phyloP scores from a whole-genome alignment of 2,113 vertebrate genomes.

The Pholis gunnellus region DNA sequence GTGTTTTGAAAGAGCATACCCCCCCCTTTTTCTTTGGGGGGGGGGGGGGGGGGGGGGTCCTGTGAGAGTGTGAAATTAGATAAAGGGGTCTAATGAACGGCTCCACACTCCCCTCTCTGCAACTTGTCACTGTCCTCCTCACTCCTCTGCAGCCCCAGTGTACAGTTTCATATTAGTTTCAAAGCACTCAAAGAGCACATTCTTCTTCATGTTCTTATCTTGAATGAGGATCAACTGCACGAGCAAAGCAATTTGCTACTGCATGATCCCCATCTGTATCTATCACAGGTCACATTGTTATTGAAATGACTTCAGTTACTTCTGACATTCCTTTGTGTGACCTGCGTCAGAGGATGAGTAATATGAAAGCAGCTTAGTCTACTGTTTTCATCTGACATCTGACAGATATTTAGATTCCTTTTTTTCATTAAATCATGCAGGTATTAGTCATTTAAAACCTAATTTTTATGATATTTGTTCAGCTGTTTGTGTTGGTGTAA shows the following conservation, averaged over 20 bases:
- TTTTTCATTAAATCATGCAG: constrained; percentile 13
- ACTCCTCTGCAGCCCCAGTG: constrained; percentile 38
- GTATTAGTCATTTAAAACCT: background rate
- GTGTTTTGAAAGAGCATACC: constrained; percentile 29
- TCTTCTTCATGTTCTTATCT: constrained; percentile 50
- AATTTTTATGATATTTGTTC: background rate
- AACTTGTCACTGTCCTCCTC: constrained; percentile 70
- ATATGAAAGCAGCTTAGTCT: background rate
- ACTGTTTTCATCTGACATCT: background rate
- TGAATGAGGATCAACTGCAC: constrained; percentile 20
- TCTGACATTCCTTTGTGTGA: constrained; percentile 21
- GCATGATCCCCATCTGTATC: constrained; percentile 17
- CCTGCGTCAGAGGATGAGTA: constrained; percentile 2
- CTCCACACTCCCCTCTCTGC: constrained; percentile 41
- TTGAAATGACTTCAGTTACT: constrained; percentile 43
- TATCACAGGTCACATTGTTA: constrained; percentile 34
- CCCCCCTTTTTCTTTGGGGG: too few species aligned
- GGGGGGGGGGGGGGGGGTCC: background rate
- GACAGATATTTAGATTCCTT: background rate
- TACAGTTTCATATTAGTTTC: constrained; percentile 57
- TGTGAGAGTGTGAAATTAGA: constrained; percentile 53
- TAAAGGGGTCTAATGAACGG: constrained; percentile 48
- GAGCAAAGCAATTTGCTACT: constrained; percentile 49
- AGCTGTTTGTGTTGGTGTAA: background rate
- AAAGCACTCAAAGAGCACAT: constrained; percentile 51